A percentile compares a stretch with the other conserved stretches of the same genome.
phyloP scores from a whole-genome alignment of 2,797 vertebrate species.

The Natrix natrix region DNA sequence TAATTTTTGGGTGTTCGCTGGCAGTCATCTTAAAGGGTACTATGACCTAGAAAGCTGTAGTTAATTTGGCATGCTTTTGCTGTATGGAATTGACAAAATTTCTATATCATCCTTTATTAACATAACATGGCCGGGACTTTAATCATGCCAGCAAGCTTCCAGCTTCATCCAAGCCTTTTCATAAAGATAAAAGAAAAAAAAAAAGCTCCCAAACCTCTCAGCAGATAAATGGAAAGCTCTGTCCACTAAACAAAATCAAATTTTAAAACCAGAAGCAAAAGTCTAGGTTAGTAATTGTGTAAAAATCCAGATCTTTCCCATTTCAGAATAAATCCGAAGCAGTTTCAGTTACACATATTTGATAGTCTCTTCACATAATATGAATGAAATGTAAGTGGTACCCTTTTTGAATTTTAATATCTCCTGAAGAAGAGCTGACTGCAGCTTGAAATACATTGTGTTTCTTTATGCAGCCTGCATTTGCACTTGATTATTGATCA shows the following conservation, averaged over 20 bases:
- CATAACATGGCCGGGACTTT: neutral
- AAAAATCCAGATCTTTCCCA: neutral
- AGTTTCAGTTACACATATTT: neutral
- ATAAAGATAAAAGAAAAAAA: neutral
- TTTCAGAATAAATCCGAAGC: neutral
- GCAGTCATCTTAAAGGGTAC: neutral
- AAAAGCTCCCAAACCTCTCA: neutral
- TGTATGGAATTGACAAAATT: neutral
- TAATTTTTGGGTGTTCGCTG: neutral
- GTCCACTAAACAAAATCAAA: neutral
- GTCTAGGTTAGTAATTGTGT: neutral
- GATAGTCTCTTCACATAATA: neutral
- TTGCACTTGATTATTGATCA: slow-evolving; percentile 17
- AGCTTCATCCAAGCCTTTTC: neutral
- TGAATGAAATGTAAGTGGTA: neutral
- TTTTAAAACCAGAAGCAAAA: neutral
- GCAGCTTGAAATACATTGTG: neutral
- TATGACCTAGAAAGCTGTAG: neutral
- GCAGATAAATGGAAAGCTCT: neutral
- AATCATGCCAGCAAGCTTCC: neutral
- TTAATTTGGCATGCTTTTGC: neutral
- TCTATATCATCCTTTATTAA: neutral
- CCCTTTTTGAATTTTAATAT: neutral
- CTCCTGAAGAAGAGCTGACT: neutral
- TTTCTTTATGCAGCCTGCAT: slow-evolving; percentile 7